Evolutionary conservation across 2,113 vertebrate genomes (phyloP), one percentile per base, ranked within the genome.

Genomic region (Larimichthys crocea): DNA sequence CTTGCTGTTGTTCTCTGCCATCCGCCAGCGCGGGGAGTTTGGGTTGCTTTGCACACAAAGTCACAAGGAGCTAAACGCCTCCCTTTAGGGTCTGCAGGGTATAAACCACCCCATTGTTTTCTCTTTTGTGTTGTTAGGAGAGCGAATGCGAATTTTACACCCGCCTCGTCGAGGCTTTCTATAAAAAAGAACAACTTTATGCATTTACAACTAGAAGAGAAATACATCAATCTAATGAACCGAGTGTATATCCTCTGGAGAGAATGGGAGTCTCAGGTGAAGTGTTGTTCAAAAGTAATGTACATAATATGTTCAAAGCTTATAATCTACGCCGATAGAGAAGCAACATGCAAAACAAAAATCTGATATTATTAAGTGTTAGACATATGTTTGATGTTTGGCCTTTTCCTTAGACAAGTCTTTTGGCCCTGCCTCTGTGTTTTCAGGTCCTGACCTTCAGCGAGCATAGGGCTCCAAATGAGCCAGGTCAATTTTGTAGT

Each of bases 401-500:
- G 91, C 94, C 94, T 93, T 95, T 92, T 89, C 93, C 31, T 55
- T 44, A 60, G 55, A 95, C 94, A 93, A 94, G 93, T 90, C 92
- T 90, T 92, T 94, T 92, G 91, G 29, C 94, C 69, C 94, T 91
- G 91, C 92, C 92, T 92, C 91, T 91, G 76, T 93, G 93, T 96
- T 95, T 93, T 76, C 89, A 83, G 94, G 94, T 94, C 94, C 89
- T 96, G 96, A 96, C 96, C 97, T 97, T 96, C 95, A 94, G 92
- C 84, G 70, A 80, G 63, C 68, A n/a, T 74, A 35, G 26, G 35
- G 79, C 86, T 89, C 85, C 86, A 93, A 92, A 93, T 70, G 85
- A 92, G 94, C 92, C 91, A 89, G 94, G 94, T 94, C 95, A 96
- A 95, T 96, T 96, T 96, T 96, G 96, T 95, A 95, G 96, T 97